Conservation (phyloP, 2,888 invertebrate species). For the Drosophila kambysellisi region DNA sequence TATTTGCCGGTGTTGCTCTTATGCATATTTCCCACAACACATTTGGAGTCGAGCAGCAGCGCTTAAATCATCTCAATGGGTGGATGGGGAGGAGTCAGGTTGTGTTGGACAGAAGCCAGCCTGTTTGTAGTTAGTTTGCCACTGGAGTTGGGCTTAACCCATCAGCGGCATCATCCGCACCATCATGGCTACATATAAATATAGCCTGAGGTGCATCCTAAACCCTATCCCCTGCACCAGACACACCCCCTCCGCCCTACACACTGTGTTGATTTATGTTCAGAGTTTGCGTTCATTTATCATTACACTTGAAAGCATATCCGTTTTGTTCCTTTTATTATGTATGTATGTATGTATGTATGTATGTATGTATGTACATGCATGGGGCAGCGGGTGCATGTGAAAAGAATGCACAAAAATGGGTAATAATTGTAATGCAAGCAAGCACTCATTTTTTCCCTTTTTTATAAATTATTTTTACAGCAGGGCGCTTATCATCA, state of each 20-base stretch:
- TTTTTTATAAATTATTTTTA: slow-evolving; percentile 31
- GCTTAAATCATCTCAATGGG: slow-evolving; percentile 67
- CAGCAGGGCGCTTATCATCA: slow-evolving; percentile 63
- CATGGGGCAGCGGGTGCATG: slow-evolving; percentile 4
- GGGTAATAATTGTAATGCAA: slow-evolving; percentile 73
- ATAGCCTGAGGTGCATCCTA: slow-evolving; percentile 46
- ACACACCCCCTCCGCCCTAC: background rate
- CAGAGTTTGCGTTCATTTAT: slow-evolving; percentile 79
- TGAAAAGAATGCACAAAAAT: slow-evolving; percentile 38
- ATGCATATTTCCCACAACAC: slow-evolving; percentile 80
- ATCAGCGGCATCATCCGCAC: slow-evolving; percentile 50
- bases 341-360: slow-evolving; percentile 39
- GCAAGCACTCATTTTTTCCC: slow-evolving; percentile 16
- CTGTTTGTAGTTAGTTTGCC: slow-evolving; percentile 68
- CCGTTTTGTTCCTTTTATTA: slow-evolving; percentile 72
- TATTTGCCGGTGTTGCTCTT: slow-evolving; percentile 66
- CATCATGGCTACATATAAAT: slow-evolving; percentile 30
- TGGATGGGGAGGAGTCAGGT: background rate
- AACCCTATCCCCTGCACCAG: background rate
- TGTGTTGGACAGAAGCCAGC: slow-evolving; percentile 38
- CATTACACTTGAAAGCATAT: slow-evolving; percentile 80
- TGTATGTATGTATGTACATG: slow-evolving; percentile 43
- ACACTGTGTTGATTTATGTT: slow-evolving; percentile 70
- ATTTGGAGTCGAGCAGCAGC: slow-evolving; percentile 73
- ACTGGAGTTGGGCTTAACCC: slow-evolving; percentile 76